Base-by-base conservation (phyloP, 2,888 invertebrate genomes). In the Philonicus albiceps region DNA sequence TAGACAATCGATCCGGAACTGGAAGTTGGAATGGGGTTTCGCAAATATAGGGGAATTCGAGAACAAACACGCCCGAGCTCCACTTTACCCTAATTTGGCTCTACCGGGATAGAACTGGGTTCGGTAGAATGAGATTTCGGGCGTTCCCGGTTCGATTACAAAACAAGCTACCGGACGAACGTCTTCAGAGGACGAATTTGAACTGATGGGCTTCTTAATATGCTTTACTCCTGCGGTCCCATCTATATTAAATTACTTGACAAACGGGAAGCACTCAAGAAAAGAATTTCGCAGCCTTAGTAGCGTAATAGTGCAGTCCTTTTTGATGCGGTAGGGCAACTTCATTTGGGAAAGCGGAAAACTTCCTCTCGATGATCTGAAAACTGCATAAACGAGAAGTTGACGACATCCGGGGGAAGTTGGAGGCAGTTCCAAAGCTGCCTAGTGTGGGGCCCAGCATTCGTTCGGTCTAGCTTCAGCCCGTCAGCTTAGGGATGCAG, bases 221-320 rank as follows among this genome's bases (percentile, higher is more conserved):
- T 37, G 22, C 40, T 22, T 19, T 11, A 16, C 43, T 55, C 55
- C 40, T 78, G 16, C 40, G 40, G 0, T 43, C 49, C 27, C 40
- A 40, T 8, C 43, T 16, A 75, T 85, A 85, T 85, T 85, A 85
- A 85, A 75, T 85, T 85, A 85, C 85, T 75, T 49, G 85, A 85
- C 74, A 19, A 85, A 85, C 34, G 49, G 53, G 49, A 85, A 75
- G 19, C 30, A 19, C 30, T 84, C 73, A 55, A 22, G 43, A 73
- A 49, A 83, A 83, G 22, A 83, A 83, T 64, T 64, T 55, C n/a
- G 64, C 16, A 83, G 64, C 34, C 13, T 22, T 64, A 64, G 37
- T 83, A 37, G 43, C 27, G 49, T 11, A 78, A 74, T 22, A 19
- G 37, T 53, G 53, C 53, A 53, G 53, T 27, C 22, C 27, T 49